These are phyloP conservation scores for Chiloscyllium punctatum DNA, from an alignment of 2,797 vertebrate genomes.

Conservation along the genomic window DNA sequence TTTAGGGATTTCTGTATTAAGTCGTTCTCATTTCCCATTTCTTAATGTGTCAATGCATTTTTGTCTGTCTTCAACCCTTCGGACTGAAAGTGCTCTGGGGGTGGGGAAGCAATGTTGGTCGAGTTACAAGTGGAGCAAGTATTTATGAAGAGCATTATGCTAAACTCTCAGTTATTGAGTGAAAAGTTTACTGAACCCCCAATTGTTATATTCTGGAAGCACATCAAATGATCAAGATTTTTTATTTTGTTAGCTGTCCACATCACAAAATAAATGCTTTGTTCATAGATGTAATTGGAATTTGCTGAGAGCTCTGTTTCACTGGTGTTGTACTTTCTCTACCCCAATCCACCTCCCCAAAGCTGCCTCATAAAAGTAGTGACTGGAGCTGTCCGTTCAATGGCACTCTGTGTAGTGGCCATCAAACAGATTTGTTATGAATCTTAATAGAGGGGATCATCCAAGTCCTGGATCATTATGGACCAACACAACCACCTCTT, in stretches of 20 bases:
- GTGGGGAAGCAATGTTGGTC: background rate
- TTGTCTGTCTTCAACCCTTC: background rate
- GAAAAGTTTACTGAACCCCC: background rate
- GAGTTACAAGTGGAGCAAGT: background rate
- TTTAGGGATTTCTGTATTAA: constrained; percentile 26
- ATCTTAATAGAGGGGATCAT: background rate
- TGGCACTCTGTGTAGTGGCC: background rate
- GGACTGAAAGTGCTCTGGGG: background rate
- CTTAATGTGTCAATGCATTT: background rate
- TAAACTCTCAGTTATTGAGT: background rate
- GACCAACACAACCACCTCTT: background rate
- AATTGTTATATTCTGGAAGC: background rate
- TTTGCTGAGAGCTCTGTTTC: background rate
- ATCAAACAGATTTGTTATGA: too few species aligned
- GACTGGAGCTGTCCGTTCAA: background rate
- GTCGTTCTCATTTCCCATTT: background rate
- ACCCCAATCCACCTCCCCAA: background rate
- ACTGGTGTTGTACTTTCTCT: background rate
- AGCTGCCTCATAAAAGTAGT: background rate
- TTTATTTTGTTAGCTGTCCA: too few species aligned
- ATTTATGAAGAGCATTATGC: background rate
- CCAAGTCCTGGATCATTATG: background rate
- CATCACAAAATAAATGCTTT: background rate
- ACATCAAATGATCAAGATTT: background rate
- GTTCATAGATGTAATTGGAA: background rate